These are phyloP conservation scores for Phoenicopterus ruber DNA, from an alignment of 2,113 vertebrate species.

Conservation along the genomic window DNA sequence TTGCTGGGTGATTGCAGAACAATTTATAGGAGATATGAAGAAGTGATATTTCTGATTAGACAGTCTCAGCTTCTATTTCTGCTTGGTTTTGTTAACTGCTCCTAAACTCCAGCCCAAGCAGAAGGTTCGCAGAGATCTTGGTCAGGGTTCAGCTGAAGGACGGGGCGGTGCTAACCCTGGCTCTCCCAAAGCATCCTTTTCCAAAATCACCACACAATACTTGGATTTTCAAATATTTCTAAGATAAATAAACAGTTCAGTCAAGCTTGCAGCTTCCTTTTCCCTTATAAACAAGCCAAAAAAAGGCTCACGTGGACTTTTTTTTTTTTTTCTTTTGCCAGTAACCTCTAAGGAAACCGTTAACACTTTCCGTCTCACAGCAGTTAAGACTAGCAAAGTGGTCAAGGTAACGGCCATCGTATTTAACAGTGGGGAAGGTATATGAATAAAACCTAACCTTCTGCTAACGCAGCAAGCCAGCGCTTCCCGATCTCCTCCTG, in stretches of 20 bases:
- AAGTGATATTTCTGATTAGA: background rate
- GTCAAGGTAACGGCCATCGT: constrained; percentile 52
- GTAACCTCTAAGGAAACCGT: background rate
- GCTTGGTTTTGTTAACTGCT: background rate
- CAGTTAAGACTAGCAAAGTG: background rate
- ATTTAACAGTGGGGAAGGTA: constrained; percentile 58
- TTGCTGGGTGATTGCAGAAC: constrained; percentile 20
- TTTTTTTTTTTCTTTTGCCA: background rate
- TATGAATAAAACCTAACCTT: constrained; percentile 62
- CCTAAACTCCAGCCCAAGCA: background rate
- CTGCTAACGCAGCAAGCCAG: constrained; percentile 63
- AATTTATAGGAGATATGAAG: background rate
- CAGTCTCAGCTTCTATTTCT: background rate
- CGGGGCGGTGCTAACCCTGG: background rate
- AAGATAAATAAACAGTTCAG: background rate
- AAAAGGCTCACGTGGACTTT: background rate
- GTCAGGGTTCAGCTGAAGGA: constrained; percentile 16
- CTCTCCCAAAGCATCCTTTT: background rate
- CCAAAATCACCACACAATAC: background rate
- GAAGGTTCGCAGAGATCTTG: background rate
- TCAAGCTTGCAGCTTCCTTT: background rate
- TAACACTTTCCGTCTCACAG: constrained; percentile 26
- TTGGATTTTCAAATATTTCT: background rate
- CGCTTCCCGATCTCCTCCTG: constrained; percentile 63
- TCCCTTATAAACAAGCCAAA: constrained; percentile 12